Evolutionary conservation across 2,113 vertebrate species (phyloP), one percentile per base, ranked within the genome.

Genomic region (Sinocyclocheilus rhinocerous): DNA sequence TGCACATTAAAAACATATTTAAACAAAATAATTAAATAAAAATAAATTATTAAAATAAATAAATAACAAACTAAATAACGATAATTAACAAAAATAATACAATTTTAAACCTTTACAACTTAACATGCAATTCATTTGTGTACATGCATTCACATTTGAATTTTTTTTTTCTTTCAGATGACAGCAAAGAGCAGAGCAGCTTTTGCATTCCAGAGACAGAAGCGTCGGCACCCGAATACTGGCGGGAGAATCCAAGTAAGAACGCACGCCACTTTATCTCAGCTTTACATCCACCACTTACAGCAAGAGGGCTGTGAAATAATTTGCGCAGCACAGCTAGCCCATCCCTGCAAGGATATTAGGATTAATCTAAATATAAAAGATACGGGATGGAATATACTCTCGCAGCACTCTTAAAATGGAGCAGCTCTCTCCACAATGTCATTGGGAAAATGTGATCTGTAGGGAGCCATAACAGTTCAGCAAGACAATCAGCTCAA

Each of bases 171-270:
- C 80, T 89, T 81, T 70, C 91, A 95, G 95, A 95, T 36, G 94
- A 95, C 89, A 94, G 91, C 92, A 95, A 96, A 95, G 94, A 98
- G 94, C 96, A 97, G 85, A 96, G 93, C 90, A 95, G 93, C 94
- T 98, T 99, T 94, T 98, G 97, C 92, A 93, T 96, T 90, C 91
- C 96, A 15, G 98, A 98, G 63, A 95, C 95, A 16, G 97, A 99
- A 42, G 93, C 96, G 16, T 94, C 96, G 5, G 96, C 95, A 39
- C 95, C 96, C 59, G 97, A 98, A 91, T 97, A 98, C 93, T 99
- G 98, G 98, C 97, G 97, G 94, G 97, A 98, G 86, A 95, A 95
- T 90, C 93, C 96, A 96, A 97, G 98, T 99, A 96, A 83, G 80
- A 79, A 72, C n/a, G 11, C 69, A 26, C 57, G 61, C 9, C 20